Conservation (phyloP, 2,113 vertebrate genomes). For the Atractosteus spatula region DNA sequence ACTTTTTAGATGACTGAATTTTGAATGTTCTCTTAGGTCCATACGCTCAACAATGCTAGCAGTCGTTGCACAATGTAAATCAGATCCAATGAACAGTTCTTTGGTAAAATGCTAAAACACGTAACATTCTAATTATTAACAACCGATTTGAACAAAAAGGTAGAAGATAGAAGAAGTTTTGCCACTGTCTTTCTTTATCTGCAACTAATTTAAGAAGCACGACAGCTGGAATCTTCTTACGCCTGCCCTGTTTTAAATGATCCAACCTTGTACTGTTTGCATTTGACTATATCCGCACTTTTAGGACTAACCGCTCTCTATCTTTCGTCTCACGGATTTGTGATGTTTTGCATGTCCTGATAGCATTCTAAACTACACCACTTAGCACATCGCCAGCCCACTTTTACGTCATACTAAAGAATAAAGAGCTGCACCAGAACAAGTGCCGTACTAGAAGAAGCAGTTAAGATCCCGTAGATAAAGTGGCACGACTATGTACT, state of each 20-base stretch:
- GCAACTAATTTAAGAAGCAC: too few species aligned
- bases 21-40: slow-evolving; percentile 1
- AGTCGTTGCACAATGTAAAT: too few species aligned
- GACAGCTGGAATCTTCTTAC: too few species aligned
- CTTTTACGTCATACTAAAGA: slow-evolving; percentile 60
- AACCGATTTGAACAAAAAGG: too few species aligned
- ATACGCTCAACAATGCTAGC: not conserved
- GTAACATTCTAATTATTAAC: too few species aligned
- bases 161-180: too few species aligned
- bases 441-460: slow-evolving; percentile 45
- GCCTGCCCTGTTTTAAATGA: not conserved
- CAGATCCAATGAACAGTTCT: too few species aligned
- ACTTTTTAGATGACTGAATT: slow-evolving; percentile 18
- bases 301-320: slow-evolving; percentile 30
- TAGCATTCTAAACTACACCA: slow-evolving; percentile 57
- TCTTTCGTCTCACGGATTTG: slow-evolving; percentile 44
- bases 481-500: slow-evolving; percentile 40
- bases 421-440: slow-evolving; percentile 41
- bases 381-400: slow-evolving; percentile 66
- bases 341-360: slow-evolving; percentile 53
- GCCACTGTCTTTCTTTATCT: too few species aligned
- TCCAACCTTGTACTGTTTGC: slow-evolving; percentile 24
- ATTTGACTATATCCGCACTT: slow-evolving; percentile 42
- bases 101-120: too few species aligned
- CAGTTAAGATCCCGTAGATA: slow-evolving; percentile 54